Evolutionary conservation across 1,140 invertebrate species (phyloP).

Genomic region (Drosophila pallidifrons): DNA sequence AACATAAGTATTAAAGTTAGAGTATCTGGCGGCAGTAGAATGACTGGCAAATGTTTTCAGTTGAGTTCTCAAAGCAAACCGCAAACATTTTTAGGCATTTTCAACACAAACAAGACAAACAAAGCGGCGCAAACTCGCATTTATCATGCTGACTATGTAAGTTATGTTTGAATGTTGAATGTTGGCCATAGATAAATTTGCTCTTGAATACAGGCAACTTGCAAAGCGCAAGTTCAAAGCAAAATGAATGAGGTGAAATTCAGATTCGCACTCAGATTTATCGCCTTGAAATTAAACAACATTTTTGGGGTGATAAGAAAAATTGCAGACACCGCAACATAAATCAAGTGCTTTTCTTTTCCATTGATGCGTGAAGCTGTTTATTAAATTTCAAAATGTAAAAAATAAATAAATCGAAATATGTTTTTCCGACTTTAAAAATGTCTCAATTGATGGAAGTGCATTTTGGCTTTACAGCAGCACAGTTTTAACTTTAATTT

Average conservation of each 20-base stretch:
- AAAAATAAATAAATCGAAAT: background rate
- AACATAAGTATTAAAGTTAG: background rate
- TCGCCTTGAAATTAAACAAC: constrained; percentile 38
- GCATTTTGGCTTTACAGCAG: no score
- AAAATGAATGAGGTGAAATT: constrained; percentile 20
- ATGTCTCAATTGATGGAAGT: no score
- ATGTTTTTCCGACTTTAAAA: no score
- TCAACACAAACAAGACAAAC: constrained; percentile 36
- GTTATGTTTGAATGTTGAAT: constrained; percentile 24
- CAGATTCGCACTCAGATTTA: constrained; percentile 26
- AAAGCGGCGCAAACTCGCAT: constrained; percentile 57
- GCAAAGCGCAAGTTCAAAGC: constrained; percentile 30
- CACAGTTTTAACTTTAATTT: no score
- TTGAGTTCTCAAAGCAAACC: constrained; percentile 53
- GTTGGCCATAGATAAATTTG: constrained; percentile 41
- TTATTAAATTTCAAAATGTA: background rate
- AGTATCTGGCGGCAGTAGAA: constrained; percentile 9
- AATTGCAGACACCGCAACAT: constrained; percentile 28
- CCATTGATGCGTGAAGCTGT: background rate
- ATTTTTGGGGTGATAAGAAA: constrained; percentile 32
- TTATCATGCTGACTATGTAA: constrained; percentile 58
- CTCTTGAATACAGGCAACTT: constrained; percentile 7
- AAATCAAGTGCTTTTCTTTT: constrained; percentile 17
- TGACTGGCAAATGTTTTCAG: constrained; percentile 64
- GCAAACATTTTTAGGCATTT: constrained; percentile 48